These are phyloP conservation scores for Zeus faber DNA, from an alignment of 2,113 vertebrate genomes.

Conservation along the genomic window DNA sequence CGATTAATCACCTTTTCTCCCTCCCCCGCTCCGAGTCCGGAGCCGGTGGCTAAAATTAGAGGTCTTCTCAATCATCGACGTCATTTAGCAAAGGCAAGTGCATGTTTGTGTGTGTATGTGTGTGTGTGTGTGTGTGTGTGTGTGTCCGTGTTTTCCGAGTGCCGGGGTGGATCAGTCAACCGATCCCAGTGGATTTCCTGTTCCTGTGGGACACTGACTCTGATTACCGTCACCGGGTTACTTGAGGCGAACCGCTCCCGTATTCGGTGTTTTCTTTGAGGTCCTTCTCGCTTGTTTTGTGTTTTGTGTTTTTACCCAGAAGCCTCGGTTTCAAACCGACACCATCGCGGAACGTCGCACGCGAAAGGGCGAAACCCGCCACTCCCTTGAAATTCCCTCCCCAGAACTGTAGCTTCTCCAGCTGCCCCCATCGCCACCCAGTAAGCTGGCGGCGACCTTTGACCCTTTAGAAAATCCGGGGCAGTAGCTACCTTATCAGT, in stretches of 20 bases:
- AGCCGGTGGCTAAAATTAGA: slow-evolving; percentile 68
- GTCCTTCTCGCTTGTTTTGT: not conserved
- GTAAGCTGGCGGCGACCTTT: slow-evolving; percentile 46
- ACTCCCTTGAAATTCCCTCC: no score
- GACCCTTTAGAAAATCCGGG: slow-evolving; percentile 51
- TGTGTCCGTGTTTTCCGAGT: slow-evolving; percentile 38
- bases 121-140: slow-evolving; percentile 32
- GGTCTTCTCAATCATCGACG: slow-evolving; percentile 62
- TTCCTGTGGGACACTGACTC: slow-evolving; percentile 42
- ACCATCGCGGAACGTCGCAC: no score
- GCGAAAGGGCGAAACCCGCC: no score
- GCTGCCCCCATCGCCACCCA: not conserved
- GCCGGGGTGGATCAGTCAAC: slow-evolving; percentile 47
- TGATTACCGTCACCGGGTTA: slow-evolving; percentile 19
- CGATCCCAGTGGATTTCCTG: slow-evolving; percentile 62
- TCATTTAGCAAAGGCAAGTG: slow-evolving; percentile 58
- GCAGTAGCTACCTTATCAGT: slow-evolving; percentile 69
- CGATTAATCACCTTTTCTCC: slow-evolving; percentile 72
- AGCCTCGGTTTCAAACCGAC: no score
- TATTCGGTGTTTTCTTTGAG: slow-evolving; percentile 1
- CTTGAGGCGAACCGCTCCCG: slow-evolving; percentile 9
- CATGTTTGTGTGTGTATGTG: slow-evolving; percentile 21
- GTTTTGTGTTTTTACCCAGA: no score
- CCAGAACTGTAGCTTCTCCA: slow-evolving; percentile 1
- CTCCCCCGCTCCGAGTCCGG: slow-evolving; percentile 39